Evolutionary conservation across 1,140 invertebrate species (phyloP).

Genomic region (Bombus sylvicola): DNA sequence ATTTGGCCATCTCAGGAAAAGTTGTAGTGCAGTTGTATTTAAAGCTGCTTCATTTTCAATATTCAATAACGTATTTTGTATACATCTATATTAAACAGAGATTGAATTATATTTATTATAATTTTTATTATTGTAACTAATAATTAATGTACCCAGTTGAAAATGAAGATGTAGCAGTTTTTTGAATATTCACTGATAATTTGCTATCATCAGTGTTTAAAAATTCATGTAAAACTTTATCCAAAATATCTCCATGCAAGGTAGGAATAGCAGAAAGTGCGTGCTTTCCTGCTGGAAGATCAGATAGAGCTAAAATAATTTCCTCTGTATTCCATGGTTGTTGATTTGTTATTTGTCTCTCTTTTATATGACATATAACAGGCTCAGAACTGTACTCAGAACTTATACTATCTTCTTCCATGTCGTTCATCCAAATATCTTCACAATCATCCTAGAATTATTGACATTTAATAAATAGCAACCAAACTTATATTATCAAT

Average conservation of each 20-base stretch:
- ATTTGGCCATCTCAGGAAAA: conserved; percentile 76
- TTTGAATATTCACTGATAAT: conserved; percentile 35
- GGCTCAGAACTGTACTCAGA: conserved; percentile 73
- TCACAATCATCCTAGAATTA: conserved; percentile 62
- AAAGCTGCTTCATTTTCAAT: conserved; percentile 68
- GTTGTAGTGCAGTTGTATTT: conserved; percentile 55
- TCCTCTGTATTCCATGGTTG: conserved; percentile 76
- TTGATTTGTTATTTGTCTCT: conserved; percentile 65
- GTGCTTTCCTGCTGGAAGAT: conserved; percentile 76
- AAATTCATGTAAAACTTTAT: conserved; percentile 67
- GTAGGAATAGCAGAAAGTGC: conserved; percentile 71
- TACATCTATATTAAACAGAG: conserved; percentile 50
- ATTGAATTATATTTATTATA: conserved; percentile 17
- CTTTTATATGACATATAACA: conserved; percentile 62
- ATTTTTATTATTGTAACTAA: background rate
- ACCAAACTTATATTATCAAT: background rate
- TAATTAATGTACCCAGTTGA: conserved; percentile 69
- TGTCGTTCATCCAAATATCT: conserved; percentile 73
- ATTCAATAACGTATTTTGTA: conserved; percentile 66
- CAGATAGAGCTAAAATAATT: conserved; percentile 69
- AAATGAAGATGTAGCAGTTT: conserved; percentile 58
- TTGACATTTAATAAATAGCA: conserved; percentile 1
- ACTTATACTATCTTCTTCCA: conserved; percentile 71
- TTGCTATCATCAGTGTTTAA: conserved; percentile 54
- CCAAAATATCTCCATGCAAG: conserved; percentile 66